phyloP scores from a whole-genome alignment of 2,888 invertebrate species.

The Nezara viridula region DNA sequence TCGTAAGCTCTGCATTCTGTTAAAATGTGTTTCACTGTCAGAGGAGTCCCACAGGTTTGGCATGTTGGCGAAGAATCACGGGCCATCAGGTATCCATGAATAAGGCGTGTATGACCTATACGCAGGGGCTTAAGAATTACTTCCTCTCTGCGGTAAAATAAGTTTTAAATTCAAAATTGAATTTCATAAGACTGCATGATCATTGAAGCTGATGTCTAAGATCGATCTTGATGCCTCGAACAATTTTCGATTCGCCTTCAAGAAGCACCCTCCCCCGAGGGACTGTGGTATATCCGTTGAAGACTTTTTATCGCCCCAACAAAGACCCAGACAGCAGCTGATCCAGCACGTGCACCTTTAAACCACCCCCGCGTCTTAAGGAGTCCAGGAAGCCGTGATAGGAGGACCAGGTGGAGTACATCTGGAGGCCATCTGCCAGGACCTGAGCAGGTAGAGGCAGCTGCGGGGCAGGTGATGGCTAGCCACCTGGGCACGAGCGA shows the following conservation, averaged over 20 bases:
- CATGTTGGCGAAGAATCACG: no score
- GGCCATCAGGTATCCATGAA: no score
- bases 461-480: background rate
- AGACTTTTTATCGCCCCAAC: constrained; percentile 4
- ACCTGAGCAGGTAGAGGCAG: constrained; percentile 14
- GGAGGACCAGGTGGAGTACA: constrained; percentile 34
- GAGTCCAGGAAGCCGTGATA: constrained; percentile 32
- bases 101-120: no score
- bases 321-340: constrained; percentile 46
- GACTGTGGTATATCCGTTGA: constrained; percentile 8
- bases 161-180: no score
- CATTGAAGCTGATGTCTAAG: background rate
- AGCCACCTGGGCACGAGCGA: constrained; percentile 44
- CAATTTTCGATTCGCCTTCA: background rate
- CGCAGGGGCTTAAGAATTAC: no score
- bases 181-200: no score
- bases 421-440: background rate
- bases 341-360: constrained; percentile 36
- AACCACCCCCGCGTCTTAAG: constrained; percentile 44
- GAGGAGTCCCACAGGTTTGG: no score
- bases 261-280: background rate
- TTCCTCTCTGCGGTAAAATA: no score
- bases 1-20: no score
- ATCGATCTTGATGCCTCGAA: background rate
- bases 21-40: no score